These are phyloP conservation scores for Tenthredo scrophulariae DNA, from an alignment of 2,888 invertebrate genomes.

Conservation along the genomic window DNA sequence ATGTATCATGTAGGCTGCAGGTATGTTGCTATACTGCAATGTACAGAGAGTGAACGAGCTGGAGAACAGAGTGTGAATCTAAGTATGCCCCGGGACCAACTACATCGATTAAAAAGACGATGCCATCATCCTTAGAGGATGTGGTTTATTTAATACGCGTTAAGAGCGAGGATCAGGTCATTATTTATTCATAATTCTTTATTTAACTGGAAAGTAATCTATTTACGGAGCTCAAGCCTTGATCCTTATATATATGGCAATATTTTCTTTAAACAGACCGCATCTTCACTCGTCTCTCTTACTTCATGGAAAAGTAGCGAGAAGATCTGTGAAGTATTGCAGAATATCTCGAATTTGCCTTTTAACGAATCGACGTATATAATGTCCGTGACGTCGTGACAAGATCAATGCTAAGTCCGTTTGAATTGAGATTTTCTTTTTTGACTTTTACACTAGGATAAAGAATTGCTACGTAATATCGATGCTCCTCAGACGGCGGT, in stretches of 20 bases:
- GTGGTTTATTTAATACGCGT: conserved; percentile 3
- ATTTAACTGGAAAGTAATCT: background rate
- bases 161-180: background rate
- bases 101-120: background rate
- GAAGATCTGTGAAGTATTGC: background rate
- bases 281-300: background rate
- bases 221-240: background rate
- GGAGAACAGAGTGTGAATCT: conserved; percentile 19
- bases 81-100: background rate
- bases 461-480: background rate
- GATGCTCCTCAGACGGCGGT: background rate
- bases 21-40: background rate
- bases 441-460: background rate
- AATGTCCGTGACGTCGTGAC: background rate
- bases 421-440: background rate
- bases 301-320: background rate
- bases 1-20: background rate
- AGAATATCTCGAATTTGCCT: background rate
- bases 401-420: background rate
- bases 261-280: background rate
- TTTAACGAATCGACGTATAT: background rate
- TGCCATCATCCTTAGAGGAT: background rate
- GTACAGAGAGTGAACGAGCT: background rate
- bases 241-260: background rate
- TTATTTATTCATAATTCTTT: background rate